These are phyloP conservation scores for Rhyacophila evoluta DNA, from an alignment of 2,888 invertebrate genomes.

Conservation along the genomic window DNA sequence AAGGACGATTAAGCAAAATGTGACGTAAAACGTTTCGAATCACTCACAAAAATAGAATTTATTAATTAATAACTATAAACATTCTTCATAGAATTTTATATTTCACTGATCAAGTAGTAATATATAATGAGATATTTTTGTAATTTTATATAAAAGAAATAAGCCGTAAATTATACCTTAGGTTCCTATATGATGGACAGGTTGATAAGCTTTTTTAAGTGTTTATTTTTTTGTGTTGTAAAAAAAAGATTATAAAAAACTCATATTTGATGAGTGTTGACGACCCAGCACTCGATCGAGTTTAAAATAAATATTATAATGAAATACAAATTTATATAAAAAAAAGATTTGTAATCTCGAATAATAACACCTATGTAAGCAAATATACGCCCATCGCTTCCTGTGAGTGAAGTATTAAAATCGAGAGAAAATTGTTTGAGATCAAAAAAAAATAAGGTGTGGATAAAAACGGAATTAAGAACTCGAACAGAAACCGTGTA, in stretches of 20 bases:
- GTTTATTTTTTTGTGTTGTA: not conserved
- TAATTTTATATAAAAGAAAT: no score
- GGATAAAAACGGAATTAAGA: slow-evolving; percentile 3
- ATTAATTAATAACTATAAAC: no score
- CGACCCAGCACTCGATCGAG: not conserved
- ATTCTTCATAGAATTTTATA: no score
- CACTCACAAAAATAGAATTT: no score
- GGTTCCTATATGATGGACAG: not conserved
- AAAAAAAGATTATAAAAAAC: not conserved
- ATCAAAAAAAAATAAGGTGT: not conserved
- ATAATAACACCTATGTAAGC: not conserved
- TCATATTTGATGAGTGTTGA: not conserved
- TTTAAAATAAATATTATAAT: slow-evolving; percentile 22
- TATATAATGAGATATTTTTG: no score
- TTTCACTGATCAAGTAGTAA: no score
- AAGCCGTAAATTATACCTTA: not conserved
- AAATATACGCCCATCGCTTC: not conserved
- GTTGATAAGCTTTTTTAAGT: not conserved
- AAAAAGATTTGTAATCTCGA: not conserved
- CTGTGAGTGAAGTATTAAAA: not conserved
- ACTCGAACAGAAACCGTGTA: not conserved
- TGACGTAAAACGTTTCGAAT: no score
- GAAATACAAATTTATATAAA: not conserved
- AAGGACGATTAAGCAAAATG: no score
- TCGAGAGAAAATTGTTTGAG: not conserved